Conservation (phyloP, 2,888 invertebrate genomes). For the Drosophila borborema region DNA sequence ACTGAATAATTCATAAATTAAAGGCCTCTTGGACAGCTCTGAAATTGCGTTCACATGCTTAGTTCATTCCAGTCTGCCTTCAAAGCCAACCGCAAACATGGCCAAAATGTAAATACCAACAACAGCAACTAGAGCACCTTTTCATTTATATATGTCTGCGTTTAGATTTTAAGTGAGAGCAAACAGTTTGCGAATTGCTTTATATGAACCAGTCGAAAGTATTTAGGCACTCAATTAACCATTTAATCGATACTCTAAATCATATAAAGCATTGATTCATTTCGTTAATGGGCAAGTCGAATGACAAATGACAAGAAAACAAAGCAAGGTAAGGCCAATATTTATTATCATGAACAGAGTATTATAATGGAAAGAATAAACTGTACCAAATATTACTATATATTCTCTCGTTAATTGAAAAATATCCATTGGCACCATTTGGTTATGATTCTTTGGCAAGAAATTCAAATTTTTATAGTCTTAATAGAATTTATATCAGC, state of each 20-base stretch:
- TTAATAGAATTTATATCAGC: not conserved
- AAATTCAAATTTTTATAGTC: not conserved
- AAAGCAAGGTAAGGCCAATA: too few species aligned
- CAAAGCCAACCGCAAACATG: slow-evolving; percentile 65
- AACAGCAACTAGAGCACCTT: slow-evolving; percentile 11
- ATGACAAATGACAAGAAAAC: too few species aligned
- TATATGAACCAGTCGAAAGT: not conserved
- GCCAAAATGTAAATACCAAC: slow-evolving; percentile 60
- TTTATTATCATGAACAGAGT: not conserved
- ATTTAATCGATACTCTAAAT: not conserved
- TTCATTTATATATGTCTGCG: slow-evolving; percentile 11
- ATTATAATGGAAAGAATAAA: not conserved
- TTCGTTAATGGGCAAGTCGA: not conserved
- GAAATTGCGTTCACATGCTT: slow-evolving; percentile 18
- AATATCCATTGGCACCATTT: not conserved
- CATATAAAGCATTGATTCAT: not conserved
- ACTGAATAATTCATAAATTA: slow-evolving; percentile 73
- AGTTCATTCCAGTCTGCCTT: slow-evolving; percentile 22
- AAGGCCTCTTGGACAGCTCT: slow-evolving; percentile 36
- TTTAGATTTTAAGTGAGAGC: slow-evolving; percentile 9
- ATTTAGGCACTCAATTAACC: not conserved
- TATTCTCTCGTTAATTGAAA: too few species aligned
- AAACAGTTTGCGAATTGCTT: not conserved
- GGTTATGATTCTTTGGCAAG: not conserved
- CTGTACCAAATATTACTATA: too few species aligned